These are phyloP conservation scores for Amphipyra berbera DNA, from an alignment of 2,888 invertebrate species.

Conservation along the genomic window DNA sequence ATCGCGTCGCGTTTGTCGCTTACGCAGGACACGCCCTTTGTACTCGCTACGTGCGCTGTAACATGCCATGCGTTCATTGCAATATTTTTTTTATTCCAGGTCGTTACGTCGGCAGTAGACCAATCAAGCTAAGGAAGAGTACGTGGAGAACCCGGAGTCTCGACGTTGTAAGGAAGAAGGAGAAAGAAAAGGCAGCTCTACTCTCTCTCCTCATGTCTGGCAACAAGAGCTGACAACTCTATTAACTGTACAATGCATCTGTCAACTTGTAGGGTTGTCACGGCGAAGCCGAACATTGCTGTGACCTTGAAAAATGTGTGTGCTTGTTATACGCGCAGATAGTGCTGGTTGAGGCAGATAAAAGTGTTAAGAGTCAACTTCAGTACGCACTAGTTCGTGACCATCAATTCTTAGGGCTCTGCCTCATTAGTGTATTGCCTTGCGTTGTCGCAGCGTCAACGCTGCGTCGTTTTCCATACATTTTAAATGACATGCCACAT, in stretches of 20 bases:
- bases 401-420: too few species aligned
- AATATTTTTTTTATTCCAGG: slow-evolving; percentile 88
- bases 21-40: too few species aligned
- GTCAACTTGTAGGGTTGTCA: slow-evolving; percentile 28
- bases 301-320: neutral
- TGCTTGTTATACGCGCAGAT: neutral
- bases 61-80: neutral
- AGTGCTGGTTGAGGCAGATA: too few species aligned
- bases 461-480: too few species aligned
- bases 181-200: slow-evolving; percentile 97
- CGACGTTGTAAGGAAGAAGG: slow-evolving; percentile 98
- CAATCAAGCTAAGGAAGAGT: slow-evolving; percentile 99
- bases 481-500: too few species aligned
- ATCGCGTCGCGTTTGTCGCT: too few species aligned
- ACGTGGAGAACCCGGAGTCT: slow-evolving; percentile 98
- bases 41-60: too few species aligned
- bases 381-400: too few species aligned
- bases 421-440: too few species aligned
- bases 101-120: slow-evolving; percentile 99
- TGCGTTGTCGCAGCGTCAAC: too few species aligned
- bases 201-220: slow-evolving; percentile 92
- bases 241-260: slow-evolving; percentile 10
- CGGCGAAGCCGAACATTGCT: neutral
- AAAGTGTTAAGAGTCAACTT: too few species aligned
- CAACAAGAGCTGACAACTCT: slow-evolving; percentile 78